Evolutionary conservation across 2,888 invertebrate genomes (phyloP).

Genomic region (Morpho achilles): DNA sequence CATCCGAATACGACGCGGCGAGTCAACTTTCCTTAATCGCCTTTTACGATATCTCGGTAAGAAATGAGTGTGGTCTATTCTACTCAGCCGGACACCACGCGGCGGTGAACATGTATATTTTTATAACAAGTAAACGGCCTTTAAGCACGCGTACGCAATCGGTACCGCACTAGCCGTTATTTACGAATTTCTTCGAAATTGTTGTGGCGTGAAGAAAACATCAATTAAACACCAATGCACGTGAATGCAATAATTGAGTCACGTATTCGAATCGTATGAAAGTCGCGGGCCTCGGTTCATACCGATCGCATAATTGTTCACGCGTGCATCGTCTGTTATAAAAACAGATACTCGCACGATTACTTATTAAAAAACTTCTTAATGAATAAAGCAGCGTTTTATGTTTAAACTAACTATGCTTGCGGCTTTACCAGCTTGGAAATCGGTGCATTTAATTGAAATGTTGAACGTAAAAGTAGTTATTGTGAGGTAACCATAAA

Average conservation of each 20-base stretch:
- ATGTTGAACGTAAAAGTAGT: too few species aligned
- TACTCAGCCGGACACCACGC: too few species aligned
- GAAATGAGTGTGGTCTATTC: too few species aligned
- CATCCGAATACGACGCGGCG: too few species aligned
- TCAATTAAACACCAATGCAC: constrained; percentile 19
- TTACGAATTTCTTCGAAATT: constrained; percentile 22
- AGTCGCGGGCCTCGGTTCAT: constrained; percentile 29
- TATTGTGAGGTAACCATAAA: too few species aligned
- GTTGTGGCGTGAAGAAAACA: constrained; percentile 24
- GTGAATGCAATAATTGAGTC: constrained; percentile 31
- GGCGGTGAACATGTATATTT: too few species aligned
- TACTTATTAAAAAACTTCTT: constrained; percentile 2
- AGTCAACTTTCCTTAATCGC: too few species aligned
- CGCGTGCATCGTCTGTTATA: constrained; percentile 29
- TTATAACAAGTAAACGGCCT: too few species aligned
- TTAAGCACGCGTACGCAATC: background rate
- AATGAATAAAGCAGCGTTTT: constrained; percentile 5
- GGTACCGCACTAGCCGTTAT: constrained; percentile 14
- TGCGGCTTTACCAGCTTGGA: too few species aligned
- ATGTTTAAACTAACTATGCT: background rate
- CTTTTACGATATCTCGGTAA: too few species aligned
- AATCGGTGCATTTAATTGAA: too few species aligned
- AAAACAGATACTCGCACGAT: constrained; percentile 19
- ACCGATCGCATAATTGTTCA: constrained; percentile 31
- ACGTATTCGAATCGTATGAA: constrained; percentile 30